Evolutionary conservation across 2,797 vertebrate species (phyloP), one percentile per base, ranked within the genome.

Genomic region (Sebastes minor): DNA sequence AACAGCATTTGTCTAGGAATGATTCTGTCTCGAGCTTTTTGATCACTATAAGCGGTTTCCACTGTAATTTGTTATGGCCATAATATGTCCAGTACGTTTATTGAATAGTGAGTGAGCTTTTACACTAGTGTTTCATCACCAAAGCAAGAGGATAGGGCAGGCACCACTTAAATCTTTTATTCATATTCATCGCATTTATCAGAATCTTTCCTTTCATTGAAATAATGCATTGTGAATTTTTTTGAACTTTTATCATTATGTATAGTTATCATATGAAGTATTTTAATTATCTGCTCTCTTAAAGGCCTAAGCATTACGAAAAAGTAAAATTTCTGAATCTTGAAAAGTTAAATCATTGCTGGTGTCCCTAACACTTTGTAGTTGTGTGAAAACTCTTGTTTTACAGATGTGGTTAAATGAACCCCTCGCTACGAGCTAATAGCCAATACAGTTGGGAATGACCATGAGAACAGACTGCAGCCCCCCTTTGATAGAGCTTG

Each of bases 321-420:
- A 27, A 72, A 59, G 70, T 75, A 1, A 52, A 8, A 71, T 69
- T 42, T 84, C 55, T 84, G 74, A 83, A 66, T 33, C 65, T 74
- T 87, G 76, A 71, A 57, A 77, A 81, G 78, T 88, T 74, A 49
- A 80, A 75, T 9, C 33, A 42, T 74, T 86, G 78, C 81, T 92
- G 84, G 35, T 91, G 87, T 91, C 74, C 73, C 93, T 95, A 96
- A 96, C 96, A 91, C 94, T 96, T 91, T 97, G 95, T 96, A 98
- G 97, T 95, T 97, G 96, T 98, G 96, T 94, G 96, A 97, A 97
- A 95, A 97, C 97, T 97, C 96, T 98, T 94, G 97, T 97, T 96
- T 98, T 98, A 94, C 97, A 98, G 97, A 98, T 98, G 97, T 97
- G 97, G 97, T 97, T 97, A 97, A 97, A 96, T 97, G 96, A 92